A percentile compares a stretch with the other conserved stretches of the same genome.
These are phyloP conservation scores for Sphecodes monilicornis DNA, from an alignment of 2,888 invertebrate species.

Conservation along the genomic window DNA sequence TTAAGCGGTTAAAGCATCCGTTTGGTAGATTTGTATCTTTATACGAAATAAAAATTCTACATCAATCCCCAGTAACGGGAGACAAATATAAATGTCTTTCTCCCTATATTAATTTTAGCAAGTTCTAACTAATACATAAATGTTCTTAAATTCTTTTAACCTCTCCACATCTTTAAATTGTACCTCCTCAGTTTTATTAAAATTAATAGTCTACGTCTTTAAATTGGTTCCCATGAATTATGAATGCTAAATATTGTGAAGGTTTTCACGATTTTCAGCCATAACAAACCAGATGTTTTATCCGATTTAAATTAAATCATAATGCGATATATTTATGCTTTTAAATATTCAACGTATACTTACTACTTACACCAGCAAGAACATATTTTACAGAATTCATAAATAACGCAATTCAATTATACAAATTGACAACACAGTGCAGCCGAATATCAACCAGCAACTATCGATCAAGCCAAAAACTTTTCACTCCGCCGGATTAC, in stretches of 20 bases:
- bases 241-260: not conserved
- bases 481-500: slow-evolving; percentile 7
- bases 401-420: not conserved
- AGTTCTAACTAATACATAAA: not conserved
- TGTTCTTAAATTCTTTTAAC: not conserved
- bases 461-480: not conserved
- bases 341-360: not conserved
- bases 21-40: too few relatives aligned
- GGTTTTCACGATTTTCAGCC: not conserved
- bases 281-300: not conserved
- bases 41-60: too few relatives aligned
- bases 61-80: too few relatives aligned
- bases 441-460: not conserved
- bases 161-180: not conserved
- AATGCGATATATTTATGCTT: not conserved
- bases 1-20: too few relatives aligned
- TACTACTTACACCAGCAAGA: not conserved
- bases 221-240: too few relatives aligned
- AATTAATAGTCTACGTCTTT: not conserved
- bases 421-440: not conserved
- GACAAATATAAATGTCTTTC: too few relatives aligned
- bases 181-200: not conserved
- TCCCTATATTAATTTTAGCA: too few relatives aligned
- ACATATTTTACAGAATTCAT: not conserved
- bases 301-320: not conserved